Percentiles rank a stretch among this genome's conserved stretches.
Conservation (phyloP, 1,140 invertebrate genomes). For the Diorhabda sublineata region DNA sequence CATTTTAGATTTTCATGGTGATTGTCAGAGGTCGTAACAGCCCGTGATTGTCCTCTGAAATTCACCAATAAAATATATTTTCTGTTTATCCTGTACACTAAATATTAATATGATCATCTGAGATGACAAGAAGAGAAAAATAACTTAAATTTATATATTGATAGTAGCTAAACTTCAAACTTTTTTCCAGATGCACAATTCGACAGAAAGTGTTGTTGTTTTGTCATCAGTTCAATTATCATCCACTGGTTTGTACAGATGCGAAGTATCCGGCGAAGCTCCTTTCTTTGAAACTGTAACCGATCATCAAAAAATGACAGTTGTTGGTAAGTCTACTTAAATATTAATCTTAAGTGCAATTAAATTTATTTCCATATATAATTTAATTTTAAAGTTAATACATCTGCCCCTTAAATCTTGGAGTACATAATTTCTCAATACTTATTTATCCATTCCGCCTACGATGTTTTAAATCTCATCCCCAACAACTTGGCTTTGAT, state of each 20-base stretch:
- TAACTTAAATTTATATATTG: background rate
- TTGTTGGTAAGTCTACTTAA: constrained; percentile 64
- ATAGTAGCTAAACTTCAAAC: background rate
- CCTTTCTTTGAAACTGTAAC: constrained; percentile 74
- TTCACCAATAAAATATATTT: background rate
- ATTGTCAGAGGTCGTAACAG: too few species aligned
- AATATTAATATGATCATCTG: too few species aligned
- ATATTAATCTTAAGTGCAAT: background rate
- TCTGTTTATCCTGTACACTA: background rate
- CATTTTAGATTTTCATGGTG: too few species aligned
- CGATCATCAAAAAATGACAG: constrained; percentile 69
- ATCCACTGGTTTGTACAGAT: constrained; percentile 74
- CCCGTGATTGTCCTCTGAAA: background rate
- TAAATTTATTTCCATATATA: too few species aligned
- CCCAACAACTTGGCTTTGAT: background rate
- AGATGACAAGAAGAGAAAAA: too few species aligned
- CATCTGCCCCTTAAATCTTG: too few species aligned
- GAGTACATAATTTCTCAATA: too few species aligned
- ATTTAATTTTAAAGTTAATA: too few species aligned
- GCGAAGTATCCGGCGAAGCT: constrained; percentile 81
- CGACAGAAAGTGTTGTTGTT: constrained; percentile 68
- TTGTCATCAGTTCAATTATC: constrained; percentile 69
- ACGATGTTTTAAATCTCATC: background rate
- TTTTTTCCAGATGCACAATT: constrained; percentile 65
- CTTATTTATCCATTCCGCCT: background rate